Evolutionary conservation across 1,140 invertebrate genomes (phyloP).

Genomic region (Diploscapter pachys): DNA sequence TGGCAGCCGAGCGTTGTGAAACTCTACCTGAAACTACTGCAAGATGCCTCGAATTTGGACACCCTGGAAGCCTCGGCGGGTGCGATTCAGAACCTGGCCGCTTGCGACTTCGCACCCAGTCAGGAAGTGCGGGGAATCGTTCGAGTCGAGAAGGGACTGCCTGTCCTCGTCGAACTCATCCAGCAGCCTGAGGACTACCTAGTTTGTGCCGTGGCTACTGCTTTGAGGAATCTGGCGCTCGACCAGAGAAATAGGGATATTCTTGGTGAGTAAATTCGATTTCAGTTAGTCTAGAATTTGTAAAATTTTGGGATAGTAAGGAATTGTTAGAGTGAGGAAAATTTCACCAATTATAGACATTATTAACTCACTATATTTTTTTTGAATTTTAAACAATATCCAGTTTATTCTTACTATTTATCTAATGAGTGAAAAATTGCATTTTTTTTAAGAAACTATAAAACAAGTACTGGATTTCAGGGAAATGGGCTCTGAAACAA

Average conservation of each 20-base stretch:
- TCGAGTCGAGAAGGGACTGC: slow-evolving; percentile 90
- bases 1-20: slow-evolving; percentile 93
- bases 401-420: too few relatives aligned
- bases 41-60: slow-evolving; percentile 92
- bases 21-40: slow-evolving; percentile 83
- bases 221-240: slow-evolving; percentile 89
- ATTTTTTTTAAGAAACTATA: too few relatives aligned
- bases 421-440: too few relatives aligned
- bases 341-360: too few relatives aligned
- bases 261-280: slow-evolving; percentile 63
- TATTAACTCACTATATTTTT: too few relatives aligned
- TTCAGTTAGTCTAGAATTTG: slow-evolving; percentile 1
- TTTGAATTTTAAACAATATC: too few relatives aligned
- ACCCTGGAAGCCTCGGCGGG: slow-evolving; percentile 82
- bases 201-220: slow-evolving; percentile 93
- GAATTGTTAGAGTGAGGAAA: too few relatives aligned
- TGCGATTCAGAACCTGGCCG: slow-evolving; percentile 92
- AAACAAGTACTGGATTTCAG: slow-evolving; percentile 50
- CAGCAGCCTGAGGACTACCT: slow-evolving; percentile 84
- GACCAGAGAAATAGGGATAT: slow-evolving; percentile 94
- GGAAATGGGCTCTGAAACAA: slow-evolving; percentile 95
- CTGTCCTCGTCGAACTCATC: slow-evolving; percentile 88
- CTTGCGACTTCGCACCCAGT: slow-evolving; percentile 69
- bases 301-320: slow-evolving; percentile 10
- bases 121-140: slow-evolving; percentile 76